These are phyloP conservation scores for Elephas maximus DNA, from an alignment of 2,113 vertebrate species.

Conservation along the genomic window DNA sequence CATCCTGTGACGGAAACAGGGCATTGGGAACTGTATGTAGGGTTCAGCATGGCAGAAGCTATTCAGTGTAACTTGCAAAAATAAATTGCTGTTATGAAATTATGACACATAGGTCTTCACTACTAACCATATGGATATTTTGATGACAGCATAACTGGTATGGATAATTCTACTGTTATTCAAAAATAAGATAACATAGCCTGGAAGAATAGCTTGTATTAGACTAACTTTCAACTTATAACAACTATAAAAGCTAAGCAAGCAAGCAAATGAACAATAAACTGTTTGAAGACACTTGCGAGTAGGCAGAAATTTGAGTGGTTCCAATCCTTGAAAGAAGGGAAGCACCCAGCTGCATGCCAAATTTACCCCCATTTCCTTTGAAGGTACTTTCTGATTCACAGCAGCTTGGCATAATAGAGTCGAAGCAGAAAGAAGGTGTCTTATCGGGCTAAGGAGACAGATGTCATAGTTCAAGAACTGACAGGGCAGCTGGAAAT, in stretches of 20 bases:
- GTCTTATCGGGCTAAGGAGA: neutral
- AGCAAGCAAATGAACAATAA: neutral
- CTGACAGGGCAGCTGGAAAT: neutral
- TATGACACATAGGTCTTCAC: neutral
- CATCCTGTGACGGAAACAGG: no score
- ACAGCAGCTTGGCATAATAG: neutral
- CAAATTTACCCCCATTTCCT: neutral
- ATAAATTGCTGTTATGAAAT: neutral
- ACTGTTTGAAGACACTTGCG: neutral
- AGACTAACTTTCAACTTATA: neutral
- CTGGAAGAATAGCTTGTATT: neutral
- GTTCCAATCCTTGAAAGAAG: neutral
- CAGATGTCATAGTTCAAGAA: neutral
- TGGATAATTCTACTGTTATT: neutral
- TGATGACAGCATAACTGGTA: neutral
- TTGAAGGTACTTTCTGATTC: neutral
- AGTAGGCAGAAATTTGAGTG: neutral
- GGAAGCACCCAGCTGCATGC: neutral
- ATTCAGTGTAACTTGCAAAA: neutral
- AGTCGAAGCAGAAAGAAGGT: neutral
- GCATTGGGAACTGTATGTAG: neutral
- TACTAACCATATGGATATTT: neutral
- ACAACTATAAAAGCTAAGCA: neutral
- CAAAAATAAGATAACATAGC: neutral
- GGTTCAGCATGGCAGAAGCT: neutral